These are phyloP conservation scores for Ctena decussata DNA, from an alignment of 2,888 invertebrate genomes.

Conservation along the genomic window DNA sequence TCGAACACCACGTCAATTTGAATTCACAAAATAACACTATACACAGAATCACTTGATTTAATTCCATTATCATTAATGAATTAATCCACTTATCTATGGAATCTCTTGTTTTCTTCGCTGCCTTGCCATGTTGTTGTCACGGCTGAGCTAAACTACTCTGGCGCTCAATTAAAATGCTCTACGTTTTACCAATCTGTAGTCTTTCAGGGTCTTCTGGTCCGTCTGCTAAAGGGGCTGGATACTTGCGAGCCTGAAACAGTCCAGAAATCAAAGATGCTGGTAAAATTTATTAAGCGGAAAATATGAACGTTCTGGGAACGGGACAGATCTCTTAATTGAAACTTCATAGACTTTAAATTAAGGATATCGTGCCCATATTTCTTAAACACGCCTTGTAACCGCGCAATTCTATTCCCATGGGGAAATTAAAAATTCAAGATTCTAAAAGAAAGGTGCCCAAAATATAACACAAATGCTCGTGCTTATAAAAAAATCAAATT, in stretches of 20 bases:
- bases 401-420: too few relatives aligned
- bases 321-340: too few relatives aligned
- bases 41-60: background rate
- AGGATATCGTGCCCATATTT: too few relatives aligned
- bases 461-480: too few relatives aligned
- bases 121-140: background rate
- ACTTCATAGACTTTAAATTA: background rate
- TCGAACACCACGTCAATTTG: background rate
- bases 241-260: background rate
- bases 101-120: background rate
- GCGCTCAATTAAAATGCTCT: background rate
- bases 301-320: slow-evolving; percentile 4
- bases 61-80: background rate
- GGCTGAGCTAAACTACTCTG: background rate
- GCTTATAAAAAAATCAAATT: too few relatives aligned
- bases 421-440: too few relatives aligned
- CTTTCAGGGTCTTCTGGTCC: background rate
- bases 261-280: background rate
- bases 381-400: too few relatives aligned
- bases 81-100: background rate
- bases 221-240: background rate
- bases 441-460: too few relatives aligned
- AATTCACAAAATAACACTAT: background rate
- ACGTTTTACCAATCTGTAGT: background rate
- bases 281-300: background rate